Percentiles rank a stretch among this genome's conserved stretches.
phyloP scores from a whole-genome alignment of 2,797 vertebrate species.

The Tauraco hartlaubi region DNA sequence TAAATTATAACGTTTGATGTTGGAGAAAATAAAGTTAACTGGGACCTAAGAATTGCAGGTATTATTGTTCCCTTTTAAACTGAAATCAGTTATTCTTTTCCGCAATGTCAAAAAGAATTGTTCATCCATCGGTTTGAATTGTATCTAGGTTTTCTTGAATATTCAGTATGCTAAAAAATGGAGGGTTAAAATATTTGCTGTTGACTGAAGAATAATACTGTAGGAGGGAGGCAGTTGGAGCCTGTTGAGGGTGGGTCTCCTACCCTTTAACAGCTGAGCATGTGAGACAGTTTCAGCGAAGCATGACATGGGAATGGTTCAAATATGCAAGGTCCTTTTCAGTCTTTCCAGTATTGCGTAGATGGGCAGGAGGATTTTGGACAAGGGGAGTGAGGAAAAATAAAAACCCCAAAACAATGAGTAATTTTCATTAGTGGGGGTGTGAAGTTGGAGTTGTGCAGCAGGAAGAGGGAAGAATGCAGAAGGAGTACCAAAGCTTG shows the following conservation, averaged over 20 bases:
- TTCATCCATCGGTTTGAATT: not conserved
- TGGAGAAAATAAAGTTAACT: not conserved
- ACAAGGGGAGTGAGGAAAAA: rapidly evolving
- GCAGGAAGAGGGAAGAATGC: not conserved
- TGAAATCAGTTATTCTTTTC: not conserved
- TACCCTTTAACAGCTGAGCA: rapidly evolving
- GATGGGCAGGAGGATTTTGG: not conserved
- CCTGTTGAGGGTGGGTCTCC: not conserved
- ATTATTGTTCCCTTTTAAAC: not conserved
- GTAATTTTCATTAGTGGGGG: not conserved
- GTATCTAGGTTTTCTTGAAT: not conserved
- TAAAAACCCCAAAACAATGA: rapidly evolving
- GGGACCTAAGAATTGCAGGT: not conserved
- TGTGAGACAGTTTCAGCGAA: not conserved
- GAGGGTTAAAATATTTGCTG: not conserved
- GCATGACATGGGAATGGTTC: not conserved
- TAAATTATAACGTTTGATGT: not conserved
- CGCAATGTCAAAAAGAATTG: not conserved
- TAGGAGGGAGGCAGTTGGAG: not conserved
- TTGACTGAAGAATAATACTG: not conserved
- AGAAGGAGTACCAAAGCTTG: not conserved
- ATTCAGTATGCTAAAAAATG: not conserved
- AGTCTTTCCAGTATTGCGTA: not conserved
- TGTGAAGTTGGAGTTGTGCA: not conserved
- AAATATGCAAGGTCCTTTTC: not conserved